Evolutionary conservation across 2,113 vertebrate species (phyloP).

Genomic region (Promerops cafer): DNA sequence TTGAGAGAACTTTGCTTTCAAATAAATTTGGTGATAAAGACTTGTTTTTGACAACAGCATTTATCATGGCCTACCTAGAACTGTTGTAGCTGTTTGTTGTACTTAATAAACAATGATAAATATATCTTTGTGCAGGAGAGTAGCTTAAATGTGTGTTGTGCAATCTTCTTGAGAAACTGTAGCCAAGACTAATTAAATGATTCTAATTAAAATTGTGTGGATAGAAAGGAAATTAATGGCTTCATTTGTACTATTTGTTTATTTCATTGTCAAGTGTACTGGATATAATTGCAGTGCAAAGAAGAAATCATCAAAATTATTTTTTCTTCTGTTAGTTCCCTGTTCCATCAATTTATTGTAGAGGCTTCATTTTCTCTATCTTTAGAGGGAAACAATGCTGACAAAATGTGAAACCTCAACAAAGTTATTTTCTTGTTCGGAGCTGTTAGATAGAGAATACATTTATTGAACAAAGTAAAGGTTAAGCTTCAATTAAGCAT

Average conservation of each 20-base stretch:
- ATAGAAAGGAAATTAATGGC: slow-evolving; percentile 69
- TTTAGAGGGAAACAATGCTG: slow-evolving; percentile 45
- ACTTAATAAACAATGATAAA: slow-evolving; percentile 63
- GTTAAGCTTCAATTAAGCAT: slow-evolving; percentile 63
- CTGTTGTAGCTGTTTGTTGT: slow-evolving; percentile 34
- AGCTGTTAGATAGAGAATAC: slow-evolving; percentile 38
- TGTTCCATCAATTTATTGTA: slow-evolving; percentile 42
- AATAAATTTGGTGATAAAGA: slow-evolving; percentile 65
- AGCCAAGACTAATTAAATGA: slow-evolving; percentile 72
- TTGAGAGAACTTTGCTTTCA: slow-evolving; percentile 55
- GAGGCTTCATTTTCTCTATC: neutral
- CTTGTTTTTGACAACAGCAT: slow-evolving; percentile 56
- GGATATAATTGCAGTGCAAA: slow-evolving; percentile 68
- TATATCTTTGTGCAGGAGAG: slow-evolving; percentile 17
- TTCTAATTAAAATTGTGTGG: slow-evolving; percentile 76
- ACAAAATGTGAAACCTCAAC: slow-evolving; percentile 48
- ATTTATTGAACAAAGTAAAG: slow-evolving; percentile 59
- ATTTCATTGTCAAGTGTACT: slow-evolving; percentile 62
- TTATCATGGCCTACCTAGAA: slow-evolving; percentile 52
- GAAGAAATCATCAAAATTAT: slow-evolving; percentile 67
- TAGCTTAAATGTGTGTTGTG: slow-evolving; percentile 32
- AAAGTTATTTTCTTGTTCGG: slow-evolving; percentile 26
- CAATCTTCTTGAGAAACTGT: slow-evolving; percentile 58
- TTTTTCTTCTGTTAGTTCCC: slow-evolving; percentile 56
- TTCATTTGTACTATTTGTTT: slow-evolving; percentile 75